Evolutionary conservation across 2,888 invertebrate genomes (phyloP), one percentile per base, ranked within the genome.

Genomic region (Hetaerina titia): DNA sequence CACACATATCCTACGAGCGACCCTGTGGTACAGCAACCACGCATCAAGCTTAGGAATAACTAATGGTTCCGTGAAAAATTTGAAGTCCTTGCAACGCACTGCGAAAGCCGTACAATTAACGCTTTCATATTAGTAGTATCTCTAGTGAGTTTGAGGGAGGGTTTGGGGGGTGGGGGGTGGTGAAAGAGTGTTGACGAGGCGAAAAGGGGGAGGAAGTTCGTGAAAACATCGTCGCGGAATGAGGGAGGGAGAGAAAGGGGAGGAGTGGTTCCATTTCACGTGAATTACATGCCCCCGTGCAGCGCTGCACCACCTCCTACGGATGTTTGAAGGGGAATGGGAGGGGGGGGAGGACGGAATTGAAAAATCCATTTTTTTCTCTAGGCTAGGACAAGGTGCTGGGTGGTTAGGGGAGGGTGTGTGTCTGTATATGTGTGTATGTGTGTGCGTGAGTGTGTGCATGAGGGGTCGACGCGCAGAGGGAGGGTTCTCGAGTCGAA

Each of bases 231-330:
- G 13, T 11, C n/a, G 89, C 4, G 89, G 58, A 13, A 89, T 58
- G 58, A 69, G 58, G 58, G n/a, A 45, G 57, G 19, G 88, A 45
- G 45, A 45, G 45, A 45, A 45, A 45, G 45, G 15, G 22, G 22
- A 57, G 88, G 31, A 88, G 69, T 69, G 69, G 17, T 69, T 69
- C 69, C 69, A 69, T 69, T 81, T 81, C 81, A 81, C 31, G 81
- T 31, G 81, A 81, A 81, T 81, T 31, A 81, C 81, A 81, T 22
- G 69, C 19, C 81, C 11, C 60, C 81, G 9, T 13, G 22, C 81
- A 81, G 9, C 81, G 11, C 31, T 69, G 69, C 63, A 11, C 31
- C 81, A 81, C 81, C 81, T 81, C 81, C 81, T 13, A 69, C 22
- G 81, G 45, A 81, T 2, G 81, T 31, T 25, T 31, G 4, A 13